Evolutionary conservation across 2,797 vertebrate genomes (phyloP), one percentile per base, ranked within the genome.

Genomic region (Meriones psammophilus): DNA sequence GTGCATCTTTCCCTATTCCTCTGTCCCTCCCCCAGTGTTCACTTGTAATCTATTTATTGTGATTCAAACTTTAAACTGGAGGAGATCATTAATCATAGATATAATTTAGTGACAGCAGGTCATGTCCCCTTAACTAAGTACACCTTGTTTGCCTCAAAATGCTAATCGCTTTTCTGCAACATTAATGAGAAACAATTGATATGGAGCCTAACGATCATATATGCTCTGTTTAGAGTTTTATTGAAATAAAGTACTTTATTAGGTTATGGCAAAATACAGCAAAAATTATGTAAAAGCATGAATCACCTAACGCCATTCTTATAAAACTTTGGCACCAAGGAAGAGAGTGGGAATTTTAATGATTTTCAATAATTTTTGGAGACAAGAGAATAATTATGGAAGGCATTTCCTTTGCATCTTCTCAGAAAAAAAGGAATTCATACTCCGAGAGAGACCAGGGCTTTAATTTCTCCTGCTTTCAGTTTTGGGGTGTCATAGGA

Each of bases 71-170:
- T 98, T 96, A 98, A 98, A 99, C 99, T 99, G 99, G 99, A 98
- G 99, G 99, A 99, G 99, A 99, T 99, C 99, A 99, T 99, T 99
- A 99, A 99, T 99, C 99, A 99, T 99, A 98, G 99, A 99, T 99
- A 99, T 99, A 99, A 99, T 99, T 99, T 99, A 99, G 99, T 99
- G 99, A 99, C 99, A 99, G 99, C 99, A 98, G 99, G 99, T 99
- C 99, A 96, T 99, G 99, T 99, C 99, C 99, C 98, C 98, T 99
- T 99, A 99, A 99, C 98, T 99, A 99, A 99, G 99, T 98, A 98
- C 98, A 99, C 98, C 98, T 98, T 99, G 98, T 99, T 99, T 99
- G 99, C 99, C 99, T 99, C 99, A 99, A 99, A 99, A 99, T 99
- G 99, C 99, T 99, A 99, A 99, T 99, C 98, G 97, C 98, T 99